Evolutionary conservation across 1,140 invertebrate species (phyloP).

Genomic region (Caerostris darwini): DNA sequence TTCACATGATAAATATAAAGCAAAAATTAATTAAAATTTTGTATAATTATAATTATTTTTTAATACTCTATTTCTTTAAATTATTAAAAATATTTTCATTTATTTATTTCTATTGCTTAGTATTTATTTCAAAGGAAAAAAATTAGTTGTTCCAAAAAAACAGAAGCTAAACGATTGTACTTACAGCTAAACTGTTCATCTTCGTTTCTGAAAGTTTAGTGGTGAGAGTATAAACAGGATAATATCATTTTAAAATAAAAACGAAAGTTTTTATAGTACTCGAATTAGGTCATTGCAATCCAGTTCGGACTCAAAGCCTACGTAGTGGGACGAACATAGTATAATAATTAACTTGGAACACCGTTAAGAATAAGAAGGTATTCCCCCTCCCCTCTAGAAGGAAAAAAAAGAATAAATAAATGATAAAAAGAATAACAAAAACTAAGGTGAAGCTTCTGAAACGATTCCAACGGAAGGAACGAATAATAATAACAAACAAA

Average conservation of each 20-base stretch:
- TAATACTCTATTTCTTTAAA: no score
- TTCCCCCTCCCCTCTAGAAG: not conserved
- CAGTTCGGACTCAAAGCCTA: not conserved
- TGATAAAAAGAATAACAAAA: not conserved
- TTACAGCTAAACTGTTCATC: conserved; percentile 61
- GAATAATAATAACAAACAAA: not conserved
- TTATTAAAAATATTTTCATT: no score
- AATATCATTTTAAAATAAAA: conserved; percentile 13
- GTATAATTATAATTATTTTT: no score
- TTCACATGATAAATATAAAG: no score
- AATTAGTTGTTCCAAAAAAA: no score
- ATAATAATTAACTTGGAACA: conserved; percentile 59
- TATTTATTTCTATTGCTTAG: no score
- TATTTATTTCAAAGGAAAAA: no score
- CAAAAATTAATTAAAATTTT: no score
- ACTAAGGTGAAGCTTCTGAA: not conserved
- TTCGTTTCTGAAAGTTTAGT: not conserved
- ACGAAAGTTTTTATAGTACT: conserved; percentile 65
- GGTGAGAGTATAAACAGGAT: not conserved
- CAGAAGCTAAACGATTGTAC: not conserved
- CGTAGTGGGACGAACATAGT: conserved; percentile 32
- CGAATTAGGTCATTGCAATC: conserved; percentile 69
- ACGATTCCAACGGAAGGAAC: not conserved
- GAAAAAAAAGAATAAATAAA: conserved; percentile 12
- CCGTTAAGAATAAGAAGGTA: not conserved